Evolutionary conservation across 1,140 invertebrate genomes (phyloP), one percentile per base, ranked within the genome.

Genomic region (Drosophila carrolli): DNA sequence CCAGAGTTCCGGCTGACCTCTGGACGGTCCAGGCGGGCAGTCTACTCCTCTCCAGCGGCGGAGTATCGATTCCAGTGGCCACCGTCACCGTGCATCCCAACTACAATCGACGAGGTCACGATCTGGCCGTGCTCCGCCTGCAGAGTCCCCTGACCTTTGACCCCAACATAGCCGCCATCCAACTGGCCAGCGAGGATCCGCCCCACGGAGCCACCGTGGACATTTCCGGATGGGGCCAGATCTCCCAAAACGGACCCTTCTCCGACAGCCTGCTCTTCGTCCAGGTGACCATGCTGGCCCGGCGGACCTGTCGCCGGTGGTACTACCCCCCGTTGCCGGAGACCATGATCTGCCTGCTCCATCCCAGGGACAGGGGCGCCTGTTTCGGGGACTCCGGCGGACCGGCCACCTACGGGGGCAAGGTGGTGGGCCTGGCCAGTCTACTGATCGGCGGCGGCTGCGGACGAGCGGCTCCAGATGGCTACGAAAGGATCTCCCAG

Each of bases 211-310:
- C 59, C n/a, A 6, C 29, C 0, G 80, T 90, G 1, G 54, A 75
- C 5, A 88, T 94, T 4, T 92, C 92, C 46, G 94, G 94, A n/a
- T 94, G 94, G 94, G 94, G 94, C 38, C 16, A 62, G 38, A 73
- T 66, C 35, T 68, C 44, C 27, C 51, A 82, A 6, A 51, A 60
- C 6, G 82, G 83, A 5, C 83, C 82, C 35, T 23, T 59, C 5
- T 88, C 82, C 11, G 61, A 61, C 6, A 63, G 75, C 0, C 32
- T 86, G 46, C 51, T 88, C 8, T 79, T 54, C 14, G 46, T 27
- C 0, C 55, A 66, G 13, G 75, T 90, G 54, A 76, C 6, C 1
- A 54, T 16, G 35, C 38, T 4, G n/a, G 53, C 65, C 0, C 70
- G 73, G 1, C 9, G 19, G 0, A 51, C 68, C 3, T 92, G 91